These are phyloP conservation scores for Chloroclysta siterata DNA, from an alignment of 2,888 invertebrate species.

Conservation along the genomic window DNA sequence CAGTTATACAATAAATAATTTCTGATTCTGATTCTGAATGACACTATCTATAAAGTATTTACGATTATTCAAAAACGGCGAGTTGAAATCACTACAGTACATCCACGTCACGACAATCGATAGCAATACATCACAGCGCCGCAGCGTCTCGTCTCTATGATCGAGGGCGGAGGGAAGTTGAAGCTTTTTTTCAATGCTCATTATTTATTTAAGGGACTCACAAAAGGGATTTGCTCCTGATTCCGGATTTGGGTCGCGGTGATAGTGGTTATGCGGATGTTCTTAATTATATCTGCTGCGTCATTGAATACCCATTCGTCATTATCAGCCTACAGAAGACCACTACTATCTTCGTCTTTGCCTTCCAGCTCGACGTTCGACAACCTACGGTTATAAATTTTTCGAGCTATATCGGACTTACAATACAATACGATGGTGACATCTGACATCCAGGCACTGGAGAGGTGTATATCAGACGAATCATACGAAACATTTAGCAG, in stretches of 20 bases:
- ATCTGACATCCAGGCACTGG: too few relatives aligned
- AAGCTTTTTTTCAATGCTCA: constrained; percentile 49
- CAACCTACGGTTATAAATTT: too few relatives aligned
- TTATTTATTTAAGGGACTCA: constrained; percentile 46
- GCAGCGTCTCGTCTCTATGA: constrained; percentile 33
- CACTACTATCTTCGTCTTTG: too few relatives aligned
- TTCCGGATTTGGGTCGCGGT: constrained; percentile 28
- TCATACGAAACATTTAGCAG: too few relatives aligned
- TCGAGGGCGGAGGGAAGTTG: constrained; percentile 39
- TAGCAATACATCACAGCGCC: constrained; percentile 10
- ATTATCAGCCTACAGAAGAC: too few relatives aligned
- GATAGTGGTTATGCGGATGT: constrained; percentile 17
- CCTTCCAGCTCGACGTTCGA: too few relatives aligned
- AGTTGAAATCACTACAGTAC: constrained; percentile 5
- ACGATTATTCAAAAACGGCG: background rate
- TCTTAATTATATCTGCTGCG: background rate
- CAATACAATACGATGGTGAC: too few relatives aligned
- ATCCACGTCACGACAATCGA: constrained; percentile 28
- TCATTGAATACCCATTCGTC: too few relatives aligned
- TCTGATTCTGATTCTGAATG: too few relatives aligned
- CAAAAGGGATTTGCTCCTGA: constrained; percentile 34
- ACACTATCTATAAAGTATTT: background rate
- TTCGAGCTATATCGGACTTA: too few relatives aligned
- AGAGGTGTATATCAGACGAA: too few relatives aligned
- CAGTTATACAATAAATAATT: too few relatives aligned